Evolutionary conservation across 2,797 vertebrate species (phyloP).

Genomic region (Spinus pinus): DNA sequence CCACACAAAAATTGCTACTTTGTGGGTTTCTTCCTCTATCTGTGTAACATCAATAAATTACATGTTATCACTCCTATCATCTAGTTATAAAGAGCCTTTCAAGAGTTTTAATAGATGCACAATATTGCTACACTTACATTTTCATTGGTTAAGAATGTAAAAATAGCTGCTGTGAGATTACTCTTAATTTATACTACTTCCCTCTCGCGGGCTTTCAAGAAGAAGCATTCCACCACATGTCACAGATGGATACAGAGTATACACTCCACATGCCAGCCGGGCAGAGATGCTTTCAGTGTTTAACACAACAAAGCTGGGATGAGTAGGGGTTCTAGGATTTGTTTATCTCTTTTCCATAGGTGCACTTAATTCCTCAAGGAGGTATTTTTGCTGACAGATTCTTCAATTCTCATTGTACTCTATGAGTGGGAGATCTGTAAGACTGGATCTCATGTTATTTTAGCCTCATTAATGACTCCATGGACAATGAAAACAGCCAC

Average conservation of each 20-base stretch:
- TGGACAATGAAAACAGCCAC: not conserved
- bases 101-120: conserved; percentile 62
- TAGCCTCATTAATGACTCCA: not conserved
- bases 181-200: conserved; percentile 58
- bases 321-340: conserved; percentile 1
- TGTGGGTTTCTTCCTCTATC: conserved; percentile 13
- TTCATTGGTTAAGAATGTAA: conserved; percentile 52
- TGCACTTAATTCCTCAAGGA: not conserved
- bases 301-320: not conserved
- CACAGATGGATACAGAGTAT: conserved; percentile 25
- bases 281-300: conserved; percentile 14
- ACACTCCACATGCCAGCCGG: not conserved
- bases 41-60: conserved; percentile 62
- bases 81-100: conserved; percentile 65
- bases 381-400: not conserved
- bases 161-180: conserved; percentile 61
- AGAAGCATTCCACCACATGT: conserved; percentile 29
- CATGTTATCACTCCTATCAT: conserved; percentile 62
- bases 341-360: not conserved
- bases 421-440: not conserved
- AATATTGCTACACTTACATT: conserved; percentile 58
- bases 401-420: not conserved
- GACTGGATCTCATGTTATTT: not conserved
- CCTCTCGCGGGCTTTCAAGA: conserved; percentile 51
- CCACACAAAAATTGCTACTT: conserved; percentile 54